These are phyloP conservation scores for Phocoena sinus DNA, from an alignment of 2,113 vertebrate genomes.

Conservation along the genomic window DNA sequence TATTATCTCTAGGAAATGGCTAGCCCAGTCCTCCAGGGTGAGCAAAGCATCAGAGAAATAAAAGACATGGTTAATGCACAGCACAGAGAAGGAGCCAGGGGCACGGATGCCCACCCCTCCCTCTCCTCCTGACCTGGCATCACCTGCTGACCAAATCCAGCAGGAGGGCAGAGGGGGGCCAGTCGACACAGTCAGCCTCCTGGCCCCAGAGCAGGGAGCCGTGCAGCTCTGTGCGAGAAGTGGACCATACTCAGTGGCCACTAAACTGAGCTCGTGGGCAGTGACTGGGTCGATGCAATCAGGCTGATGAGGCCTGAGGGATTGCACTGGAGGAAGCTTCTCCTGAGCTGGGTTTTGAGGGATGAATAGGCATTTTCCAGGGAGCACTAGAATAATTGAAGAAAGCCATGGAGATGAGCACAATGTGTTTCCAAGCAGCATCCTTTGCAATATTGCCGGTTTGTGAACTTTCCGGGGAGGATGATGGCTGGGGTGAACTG, in stretches of 20 bases:
- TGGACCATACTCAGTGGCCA: fast-evolving
- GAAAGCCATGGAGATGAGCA: background rate
- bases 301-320: no score
- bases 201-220: no score
- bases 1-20: background rate
- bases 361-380: background rate
- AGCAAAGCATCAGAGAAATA: background rate
- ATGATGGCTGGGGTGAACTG: background rate
- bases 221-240: no score
- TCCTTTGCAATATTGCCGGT: background rate
- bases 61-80: fast-evolving
- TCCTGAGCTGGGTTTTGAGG: background rate
- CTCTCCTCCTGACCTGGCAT: no score
- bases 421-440: background rate
- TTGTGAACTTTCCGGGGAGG: background rate
- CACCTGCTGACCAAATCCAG: background rate
- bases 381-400: background rate
- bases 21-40: background rate
- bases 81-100: no score
- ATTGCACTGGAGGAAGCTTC: fast-evolving
- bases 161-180: background rate
- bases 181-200: fast-evolving
- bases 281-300: fast-evolving
- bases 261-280: fast-evolving
- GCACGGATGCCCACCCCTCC: fast-evolving